Conservation (phyloP, 2,113 vertebrate genomes). For the Puma concolor region DNA sequence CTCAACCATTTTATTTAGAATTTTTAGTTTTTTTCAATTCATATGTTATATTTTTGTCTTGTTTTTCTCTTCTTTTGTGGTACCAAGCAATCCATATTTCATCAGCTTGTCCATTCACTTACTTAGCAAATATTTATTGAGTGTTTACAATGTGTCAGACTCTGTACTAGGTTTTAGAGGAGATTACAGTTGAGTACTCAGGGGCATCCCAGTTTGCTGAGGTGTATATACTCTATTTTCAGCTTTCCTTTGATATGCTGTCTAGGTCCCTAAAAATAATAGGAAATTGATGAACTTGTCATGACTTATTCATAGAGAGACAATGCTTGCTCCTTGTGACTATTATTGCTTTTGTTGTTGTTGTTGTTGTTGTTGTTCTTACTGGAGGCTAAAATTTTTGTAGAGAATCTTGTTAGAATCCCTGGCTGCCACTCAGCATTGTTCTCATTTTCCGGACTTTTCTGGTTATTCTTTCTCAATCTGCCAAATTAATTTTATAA, state of each 20-base stretch:
- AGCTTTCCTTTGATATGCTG: not conserved
- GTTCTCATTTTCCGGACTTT: slow-evolving; percentile 14
- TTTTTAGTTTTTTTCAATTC: not conserved
- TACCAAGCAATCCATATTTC: not conserved
- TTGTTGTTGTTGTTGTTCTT: too few species aligned
- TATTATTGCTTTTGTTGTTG: not conserved
- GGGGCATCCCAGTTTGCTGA: not conserved
- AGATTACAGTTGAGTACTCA: not conserved
- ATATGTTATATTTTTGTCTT: slow-evolving; percentile 39
- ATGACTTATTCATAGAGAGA: not conserved
- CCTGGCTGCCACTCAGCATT: not conserved
- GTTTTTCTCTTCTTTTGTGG: not conserved
- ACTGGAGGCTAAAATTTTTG: not conserved
- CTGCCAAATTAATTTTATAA: not conserved
- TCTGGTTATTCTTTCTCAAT: not conserved
- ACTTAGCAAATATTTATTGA: not conserved
- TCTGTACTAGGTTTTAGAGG: not conserved
- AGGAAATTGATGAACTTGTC: not conserved
- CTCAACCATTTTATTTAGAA: not conserved
- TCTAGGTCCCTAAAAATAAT: not conserved
- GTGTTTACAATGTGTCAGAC: not conserved
- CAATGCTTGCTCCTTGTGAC: not conserved
- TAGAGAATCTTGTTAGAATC: not conserved
- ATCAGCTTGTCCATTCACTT: not conserved
- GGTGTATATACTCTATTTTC: not conserved